These are phyloP conservation scores for Clunio marinus DNA, from an alignment of 2,888 invertebrate genomes.

Conservation along the genomic window DNA sequence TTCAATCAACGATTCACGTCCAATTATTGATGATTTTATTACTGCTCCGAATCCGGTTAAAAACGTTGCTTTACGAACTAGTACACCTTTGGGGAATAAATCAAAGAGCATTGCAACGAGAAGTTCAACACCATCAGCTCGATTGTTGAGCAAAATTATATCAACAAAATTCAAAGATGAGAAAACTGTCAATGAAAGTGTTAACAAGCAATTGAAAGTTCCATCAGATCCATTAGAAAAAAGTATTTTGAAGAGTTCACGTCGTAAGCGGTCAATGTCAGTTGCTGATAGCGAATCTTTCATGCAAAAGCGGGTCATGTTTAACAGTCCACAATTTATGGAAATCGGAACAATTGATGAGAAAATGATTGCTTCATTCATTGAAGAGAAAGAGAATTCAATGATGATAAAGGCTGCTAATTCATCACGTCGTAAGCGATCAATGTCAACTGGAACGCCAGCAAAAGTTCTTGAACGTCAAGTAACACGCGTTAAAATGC, in stretches of 20 bases:
- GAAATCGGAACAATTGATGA: slow-evolving; percentile 16
- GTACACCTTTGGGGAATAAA: neutral
- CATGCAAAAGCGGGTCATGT: neutral
- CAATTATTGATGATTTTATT: neutral
- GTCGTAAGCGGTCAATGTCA: slow-evolving; percentile 47
- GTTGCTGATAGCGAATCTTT: slow-evolving; percentile 44
- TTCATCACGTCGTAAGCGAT: slow-evolving; percentile 45
- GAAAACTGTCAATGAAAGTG: neutral
- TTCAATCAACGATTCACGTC: slow-evolving; percentile 13
- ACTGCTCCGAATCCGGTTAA: neutral
- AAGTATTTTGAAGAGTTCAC: slow-evolving; percentile 34
- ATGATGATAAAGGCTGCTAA: neutral
- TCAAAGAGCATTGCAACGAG: neutral
- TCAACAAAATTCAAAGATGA: neutral
- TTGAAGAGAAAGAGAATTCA: slow-evolving; percentile 24
- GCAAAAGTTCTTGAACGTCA: slow-evolving; percentile 41
- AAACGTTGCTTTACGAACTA: neutral
- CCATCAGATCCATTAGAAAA: slow-evolving; percentile 23
- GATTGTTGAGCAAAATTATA: neutral
- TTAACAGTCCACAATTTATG: slow-evolving; percentile 18
- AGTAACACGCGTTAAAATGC: slow-evolving; percentile 57
- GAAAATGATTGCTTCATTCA: slow-evolving; percentile 22
- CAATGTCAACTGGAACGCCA: slow-evolving; percentile 45
- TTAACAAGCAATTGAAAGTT: neutral
- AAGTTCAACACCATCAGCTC: neutral